Percentiles rank a stretch among this genome's conserved stretches.
Evolutionary conservation across 2,888 invertebrate species (phyloP).

Genomic region (Drosophila niveifrons): DNA sequence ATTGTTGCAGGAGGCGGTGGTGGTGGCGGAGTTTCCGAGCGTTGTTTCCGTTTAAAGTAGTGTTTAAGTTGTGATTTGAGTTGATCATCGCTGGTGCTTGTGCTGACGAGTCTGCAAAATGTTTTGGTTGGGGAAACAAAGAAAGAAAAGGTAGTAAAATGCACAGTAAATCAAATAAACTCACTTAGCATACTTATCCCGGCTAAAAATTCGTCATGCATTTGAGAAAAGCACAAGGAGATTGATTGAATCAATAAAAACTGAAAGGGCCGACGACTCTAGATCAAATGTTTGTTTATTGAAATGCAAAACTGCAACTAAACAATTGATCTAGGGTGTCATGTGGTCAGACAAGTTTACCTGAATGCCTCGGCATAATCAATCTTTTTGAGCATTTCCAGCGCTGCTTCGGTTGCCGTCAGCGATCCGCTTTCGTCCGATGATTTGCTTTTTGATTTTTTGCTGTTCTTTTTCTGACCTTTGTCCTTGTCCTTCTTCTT

Average conservation of each 20-base stretch:
- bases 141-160: constrained; percentile 14
- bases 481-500: constrained; percentile 80
- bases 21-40: constrained; percentile 49
- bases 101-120: constrained; percentile 63
- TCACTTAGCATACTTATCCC: constrained; percentile 52
- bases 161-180: constrained; percentile 16
- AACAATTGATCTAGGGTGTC: constrained; percentile 19
- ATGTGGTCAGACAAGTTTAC: constrained; percentile 83
- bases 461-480: constrained; percentile 41
- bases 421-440: constrained; percentile 23
- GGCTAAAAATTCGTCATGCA: constrained; percentile 46
- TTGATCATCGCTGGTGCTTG: constrained; percentile 85
- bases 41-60: constrained; percentile 56
- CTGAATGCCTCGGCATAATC: constrained; percentile 89
- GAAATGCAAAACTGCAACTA: not conserved
- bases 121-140: constrained; percentile 8
- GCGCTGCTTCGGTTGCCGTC: constrained; percentile 70
- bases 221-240: constrained; percentile 24
- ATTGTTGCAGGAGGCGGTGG: constrained; percentile 62
- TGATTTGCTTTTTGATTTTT: constrained; percentile 81
- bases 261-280: constrained; percentile 13
- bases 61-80: constrained; percentile 75
- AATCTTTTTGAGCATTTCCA: constrained; percentile 88
- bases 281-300: constrained; percentile 23
- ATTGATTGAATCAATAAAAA: constrained; percentile 3